phyloP scores from a whole-genome alignment of 2,888 invertebrate genomes.

The Camptogramma bilineatum region DNA sequence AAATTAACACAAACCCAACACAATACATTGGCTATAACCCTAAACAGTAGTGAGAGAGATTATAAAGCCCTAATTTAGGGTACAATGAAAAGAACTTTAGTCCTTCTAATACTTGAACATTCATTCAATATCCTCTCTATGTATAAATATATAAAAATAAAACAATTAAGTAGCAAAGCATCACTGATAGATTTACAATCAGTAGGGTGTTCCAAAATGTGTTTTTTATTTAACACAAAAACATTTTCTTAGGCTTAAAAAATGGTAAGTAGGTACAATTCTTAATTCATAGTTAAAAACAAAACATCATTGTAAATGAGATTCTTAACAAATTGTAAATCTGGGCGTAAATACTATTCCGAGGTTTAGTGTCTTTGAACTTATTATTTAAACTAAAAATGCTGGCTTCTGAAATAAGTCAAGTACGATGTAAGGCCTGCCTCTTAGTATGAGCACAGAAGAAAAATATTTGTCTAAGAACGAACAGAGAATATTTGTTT shows the following conservation, averaged over 20 bases:
- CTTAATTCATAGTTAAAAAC: constrained; percentile 5
- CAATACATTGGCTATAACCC: constrained; percentile 77
- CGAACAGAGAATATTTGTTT: no score
- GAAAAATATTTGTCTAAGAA: not conserved
- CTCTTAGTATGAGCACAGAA: not conserved
- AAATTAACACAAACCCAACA: constrained; percentile 85
- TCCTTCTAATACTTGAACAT: constrained; percentile 82
- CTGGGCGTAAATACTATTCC: constrained; percentile 22
- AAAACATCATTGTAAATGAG: constrained; percentile 5
- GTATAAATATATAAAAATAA: constrained; percentile 49
- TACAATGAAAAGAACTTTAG: constrained; percentile 83
- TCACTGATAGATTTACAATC: constrained; percentile 10
- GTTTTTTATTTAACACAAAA: not conserved
- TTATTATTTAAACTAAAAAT: constrained; percentile 32
- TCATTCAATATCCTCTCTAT: constrained; percentile 55
- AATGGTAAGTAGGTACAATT: constrained; percentile 9
- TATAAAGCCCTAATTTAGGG: constrained; percentile 85
- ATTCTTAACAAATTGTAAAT: constrained; percentile 9
- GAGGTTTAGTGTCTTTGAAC: constrained; percentile 28
- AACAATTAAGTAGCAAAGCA: constrained; percentile 36
- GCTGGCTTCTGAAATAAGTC: constrained; percentile 16
- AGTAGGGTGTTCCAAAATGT: constrained; percentile 1
- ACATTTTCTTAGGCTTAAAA: not conserved
- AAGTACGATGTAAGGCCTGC: not conserved
- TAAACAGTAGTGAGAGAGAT: constrained; percentile 77